A percentile compares a stretch with the other conserved stretches of the same genome.
phyloP scores from a whole-genome alignment of 2,113 vertebrate species.

The Anarrhichthys ocellatus region DNA sequence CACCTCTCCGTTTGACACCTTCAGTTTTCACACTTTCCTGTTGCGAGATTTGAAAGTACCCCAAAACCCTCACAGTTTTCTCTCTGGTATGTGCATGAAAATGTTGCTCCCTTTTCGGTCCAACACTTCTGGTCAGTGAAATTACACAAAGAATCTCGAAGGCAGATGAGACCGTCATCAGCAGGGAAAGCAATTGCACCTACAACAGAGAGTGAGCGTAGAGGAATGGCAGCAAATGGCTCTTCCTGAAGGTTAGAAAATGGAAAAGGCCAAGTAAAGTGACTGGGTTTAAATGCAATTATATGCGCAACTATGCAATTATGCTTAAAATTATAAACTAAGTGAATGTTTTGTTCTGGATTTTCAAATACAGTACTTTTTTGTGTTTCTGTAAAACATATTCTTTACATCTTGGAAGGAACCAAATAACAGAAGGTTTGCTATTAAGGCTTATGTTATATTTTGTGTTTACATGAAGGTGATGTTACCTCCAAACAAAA shows the following conservation, averaged over 20 bases:
- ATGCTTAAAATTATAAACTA: neutral
- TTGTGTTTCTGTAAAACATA: neutral
- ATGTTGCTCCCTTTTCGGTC: slow-evolving; percentile 45
- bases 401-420: neutral
- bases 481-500: neutral
- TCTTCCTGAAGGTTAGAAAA: neutral
- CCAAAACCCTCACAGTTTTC: slow-evolving; percentile 49
- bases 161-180: slow-evolving; percentile 11
- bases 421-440: neutral
- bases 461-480: neutral
- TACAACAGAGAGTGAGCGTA: neutral
- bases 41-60: slow-evolving; percentile 50
- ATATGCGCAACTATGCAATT: too few relatives aligned
- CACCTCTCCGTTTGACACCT: slow-evolving; percentile 72
- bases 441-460: neutral
- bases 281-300: neutral
- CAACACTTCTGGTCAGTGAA: neutral
- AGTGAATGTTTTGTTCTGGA: neutral
- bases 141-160: slow-evolving; percentile 5
- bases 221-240: neutral
- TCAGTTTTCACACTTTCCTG: slow-evolving; percentile 73
- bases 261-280: neutral
- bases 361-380: neutral
- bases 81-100: slow-evolving; percentile 28
- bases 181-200: neutral